Base-by-base conservation (phyloP, 1,140 invertebrate genomes). In the Zaprionus capensis region DNA sequence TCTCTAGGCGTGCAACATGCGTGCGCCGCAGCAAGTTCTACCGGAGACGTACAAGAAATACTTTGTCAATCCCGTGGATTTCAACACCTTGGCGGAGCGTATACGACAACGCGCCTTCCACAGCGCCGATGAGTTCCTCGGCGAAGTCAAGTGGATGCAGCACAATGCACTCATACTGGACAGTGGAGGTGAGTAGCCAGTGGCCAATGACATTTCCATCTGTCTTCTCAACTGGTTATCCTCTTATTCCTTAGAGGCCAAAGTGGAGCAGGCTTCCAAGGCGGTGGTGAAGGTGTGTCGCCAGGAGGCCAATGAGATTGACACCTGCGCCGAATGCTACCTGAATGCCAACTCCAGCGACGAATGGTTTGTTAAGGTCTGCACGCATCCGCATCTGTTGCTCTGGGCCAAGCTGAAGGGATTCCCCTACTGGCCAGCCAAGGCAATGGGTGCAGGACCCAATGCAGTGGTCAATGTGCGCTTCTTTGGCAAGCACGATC, bases 391-490 rank as follows among this genome's bases (percentile, higher is more conserved):
- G 3, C 98, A 99, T 93, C 94, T 97, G 1, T 92, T 99, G 24
- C 95, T 98, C 0, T 98, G 97, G 97, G 98, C 98, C 0, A 98
- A 98, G 91, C 93, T 99, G 0, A 98, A 98, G 94, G 98, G 98
- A 15, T 99, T 98, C 87, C 98, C 98, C 3, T 98, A 96, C 93
- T 99, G 98, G 98, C 98, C 98, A 1, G 97, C 97, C 0, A 99
- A 99, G 94, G 97, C 96, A 0, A 96, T 98, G 95, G 94, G 95
- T 6, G 94, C 96, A 28, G 93, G 95, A 14, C 96, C 96, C 79
- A 94, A 94, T 31, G 95, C 96, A 0, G 93, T 95, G 64, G 96
- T 98, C 1, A 98, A 99, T 93, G 97, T 98, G 9, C 93, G 98
- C 15, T 99, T 99, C 93, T 99, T 99, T 93, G 98, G 98, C 5